phyloP scores from a whole-genome alignment of 2,888 invertebrate species.

The Drosophila anomelani region DNA sequence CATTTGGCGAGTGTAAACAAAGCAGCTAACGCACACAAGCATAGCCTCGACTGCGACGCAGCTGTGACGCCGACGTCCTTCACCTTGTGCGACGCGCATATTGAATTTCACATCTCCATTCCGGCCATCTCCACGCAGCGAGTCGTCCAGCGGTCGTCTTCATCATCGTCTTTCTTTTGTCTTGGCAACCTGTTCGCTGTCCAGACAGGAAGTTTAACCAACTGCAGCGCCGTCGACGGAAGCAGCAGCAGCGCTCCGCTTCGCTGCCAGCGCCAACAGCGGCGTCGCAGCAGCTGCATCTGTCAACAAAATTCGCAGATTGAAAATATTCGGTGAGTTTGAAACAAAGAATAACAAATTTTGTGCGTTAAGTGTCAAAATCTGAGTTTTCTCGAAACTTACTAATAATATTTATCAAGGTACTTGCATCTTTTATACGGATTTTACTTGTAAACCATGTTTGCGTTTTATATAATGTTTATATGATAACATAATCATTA shows the following conservation, averaged over 20 bases:
- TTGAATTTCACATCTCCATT: conserved; percentile 57
- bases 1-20: conserved; percentile 71
- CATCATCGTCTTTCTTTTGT: conserved; percentile 47
- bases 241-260: conserved; percentile 26
- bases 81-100: conserved; percentile 61
- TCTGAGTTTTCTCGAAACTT: too few species aligned
- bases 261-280: conserved; percentile 30
- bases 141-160: conserved; percentile 53
- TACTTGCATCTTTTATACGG: background rate
- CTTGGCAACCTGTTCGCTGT: conserved; percentile 63
- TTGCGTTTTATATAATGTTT: background rate
- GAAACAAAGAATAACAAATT: background rate
- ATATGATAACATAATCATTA: background rate
- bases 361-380: background rate
- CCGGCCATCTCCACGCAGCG: conserved; percentile 38
- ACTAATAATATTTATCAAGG: background rate
- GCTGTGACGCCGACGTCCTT: conserved; percentile 65
- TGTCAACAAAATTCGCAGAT: conserved; percentile 17
- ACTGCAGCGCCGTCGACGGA: conserved; percentile 73
- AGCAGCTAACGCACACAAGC: conserved; percentile 47
- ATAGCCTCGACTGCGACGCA: conserved; percentile 18
- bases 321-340: conserved; percentile 23
- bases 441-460: background rate
- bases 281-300: conserved; percentile 43
- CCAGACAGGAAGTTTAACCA: conserved; percentile 73